Percentiles rank a stretch among this genome's conserved stretches.
Conservation (phyloP, 1,140 invertebrate genomes). For the Saccostrea glomerata region DNA sequence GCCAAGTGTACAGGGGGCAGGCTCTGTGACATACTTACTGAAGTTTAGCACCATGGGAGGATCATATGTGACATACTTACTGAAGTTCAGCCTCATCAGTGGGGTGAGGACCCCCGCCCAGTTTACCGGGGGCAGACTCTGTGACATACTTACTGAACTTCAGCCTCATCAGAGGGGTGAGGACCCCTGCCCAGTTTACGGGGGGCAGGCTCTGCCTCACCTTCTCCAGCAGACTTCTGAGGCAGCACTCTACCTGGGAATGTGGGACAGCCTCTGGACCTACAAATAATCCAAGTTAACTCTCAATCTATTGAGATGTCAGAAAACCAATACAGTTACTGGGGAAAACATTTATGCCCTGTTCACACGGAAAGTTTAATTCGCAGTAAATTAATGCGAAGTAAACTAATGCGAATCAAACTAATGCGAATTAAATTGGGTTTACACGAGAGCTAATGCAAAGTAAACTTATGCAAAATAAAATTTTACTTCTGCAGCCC, state of each 20-base stretch:
- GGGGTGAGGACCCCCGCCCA: slow-evolving; percentile 71
- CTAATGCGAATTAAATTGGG: no score
- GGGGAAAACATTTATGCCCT: no score
- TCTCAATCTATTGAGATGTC: no score
- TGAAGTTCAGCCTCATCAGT: slow-evolving; percentile 38
- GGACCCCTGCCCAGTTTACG: slow-evolving; percentile 70
- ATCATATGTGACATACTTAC: neutral
- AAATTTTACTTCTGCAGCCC: no score
- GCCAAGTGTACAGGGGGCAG: slow-evolving; percentile 73
- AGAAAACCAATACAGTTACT: no score
- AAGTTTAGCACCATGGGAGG: neutral
- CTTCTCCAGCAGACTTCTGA: slow-evolving; percentile 64
- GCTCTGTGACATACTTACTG: slow-evolving; percentile 39
- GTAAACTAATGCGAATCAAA: no score
- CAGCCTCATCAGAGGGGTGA: slow-evolving; percentile 61
- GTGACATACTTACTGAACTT: slow-evolving; percentile 13
- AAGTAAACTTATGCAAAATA: no score
- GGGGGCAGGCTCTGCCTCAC: slow-evolving; percentile 67
- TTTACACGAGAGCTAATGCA: no score
- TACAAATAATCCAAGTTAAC: slow-evolving; percentile 46
- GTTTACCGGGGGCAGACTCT: slow-evolving; percentile 69
- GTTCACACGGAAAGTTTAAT: no score
- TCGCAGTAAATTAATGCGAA: no score
- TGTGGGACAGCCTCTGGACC: slow-evolving; percentile 65
- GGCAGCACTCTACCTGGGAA: slow-evolving; percentile 57